Evolutionary conservation across 2,888 invertebrate genomes (phyloP), one percentile per base, ranked within the genome.

Genomic region (Habrosyne pyritoides): DNA sequence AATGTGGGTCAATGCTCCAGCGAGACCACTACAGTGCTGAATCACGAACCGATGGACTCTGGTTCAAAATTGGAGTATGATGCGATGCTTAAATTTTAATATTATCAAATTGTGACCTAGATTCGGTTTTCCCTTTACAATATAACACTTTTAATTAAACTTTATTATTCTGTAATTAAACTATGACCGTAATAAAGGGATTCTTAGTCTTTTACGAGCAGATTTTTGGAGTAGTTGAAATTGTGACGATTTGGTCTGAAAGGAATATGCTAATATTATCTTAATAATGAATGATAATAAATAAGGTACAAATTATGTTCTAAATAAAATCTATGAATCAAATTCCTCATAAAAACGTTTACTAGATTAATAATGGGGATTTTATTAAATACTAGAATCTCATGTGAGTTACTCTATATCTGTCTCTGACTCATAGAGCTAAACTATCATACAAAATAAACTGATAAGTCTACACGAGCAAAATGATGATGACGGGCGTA

Each of bases 1-100:
- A 84, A 90, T 85, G 70, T 91, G 71, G 91, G 91, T 90, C 91
- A 91, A 89, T 91, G 91, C 86, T 89, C 91, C 88, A 89, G 86
- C 42, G 42, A 73, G 68, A 63, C 57, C 50, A 28, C 50, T 28
- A 5, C 10, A 28, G 18, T 28, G 33, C 65, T 73, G 76, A 81
- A 73, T 79, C 78, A 73, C 65, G 63, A 54, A 42, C 14, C 52
- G 22, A 33, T 30, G 48, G 28, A 52, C 36, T 54, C 52, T 48
- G 21, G 10, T 51, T 57, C 22, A 24, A 51, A 28, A 52, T 28
- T 51, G 52, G 49, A 30, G 12, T 36, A 36, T 36, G 12, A 2
- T 36, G 7, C 12, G 12, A 12, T n/a, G 14, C 3, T 2, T 5
- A 36, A 10, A n/a, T 47, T 18, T 4, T 12, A 47, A 47, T 6